Base-by-base conservation (phyloP, 2,797 vertebrate species). In the Sebastes reedi region DNA sequence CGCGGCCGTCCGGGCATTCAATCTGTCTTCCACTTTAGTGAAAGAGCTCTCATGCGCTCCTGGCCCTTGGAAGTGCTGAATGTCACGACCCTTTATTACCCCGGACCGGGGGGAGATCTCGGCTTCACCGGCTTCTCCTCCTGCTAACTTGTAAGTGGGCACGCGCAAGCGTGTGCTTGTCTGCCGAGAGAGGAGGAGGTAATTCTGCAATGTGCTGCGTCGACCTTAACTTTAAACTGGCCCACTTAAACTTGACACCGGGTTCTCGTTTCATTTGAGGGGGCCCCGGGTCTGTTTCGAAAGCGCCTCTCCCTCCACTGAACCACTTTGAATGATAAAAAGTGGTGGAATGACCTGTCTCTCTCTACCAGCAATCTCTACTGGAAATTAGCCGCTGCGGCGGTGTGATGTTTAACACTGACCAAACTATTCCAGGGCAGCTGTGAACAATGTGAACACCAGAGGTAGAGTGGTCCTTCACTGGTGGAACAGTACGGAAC, bases 191-290 rank as follows among this genome's bases (percentile, higher is more conserved):
- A 84, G 69, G 79, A 89, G 81, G 82, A 89, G 81, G 82, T 50
- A 79, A 86, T 91, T 91, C 80, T 80, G 79, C 77, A 81, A 83
- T 80, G 81, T 72, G 68, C 86, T 86, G 80, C 86, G 81, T 89
- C 82, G 13, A 87, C 89, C 79, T 82, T 68, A 87, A 89, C 87
- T 90, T 76, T 87, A 88, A 84, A 89, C 82, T 16, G 30, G 50
- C 6, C 82, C 83, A 86, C 83, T 86, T 87, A 87, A 72, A 84
- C 81, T 55, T 80, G 81, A 85, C 83, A 81, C 68, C 0, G 3
- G 72, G 59, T 39, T 77, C 67, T 84, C 30, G 36, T 83, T 87
- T 83, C 66, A 82, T 86, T 79, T n/a, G n/a, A 79, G 68, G 18
- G 20, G 52, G 14, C 42, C 73, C 73, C 36, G 65, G 75, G 54